Evolutionary conservation across 2,113 vertebrate species (phyloP).

Genomic region (Myotis lucifugus): DNA sequence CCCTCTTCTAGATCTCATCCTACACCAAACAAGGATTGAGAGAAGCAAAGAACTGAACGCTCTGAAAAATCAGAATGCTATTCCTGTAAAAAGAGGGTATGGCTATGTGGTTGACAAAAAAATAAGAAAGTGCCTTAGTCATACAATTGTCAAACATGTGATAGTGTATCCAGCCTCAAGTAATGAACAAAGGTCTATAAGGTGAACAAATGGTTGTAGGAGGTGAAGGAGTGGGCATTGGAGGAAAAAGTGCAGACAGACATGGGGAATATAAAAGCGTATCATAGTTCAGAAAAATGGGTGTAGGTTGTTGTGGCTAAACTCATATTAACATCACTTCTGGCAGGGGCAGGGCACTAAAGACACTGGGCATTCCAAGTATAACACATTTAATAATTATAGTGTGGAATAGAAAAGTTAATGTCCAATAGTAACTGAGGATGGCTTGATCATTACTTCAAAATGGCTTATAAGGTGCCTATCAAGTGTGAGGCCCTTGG

Average conservation of each 20-base stretch:
- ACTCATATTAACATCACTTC: background rate
- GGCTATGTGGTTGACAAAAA: background rate
- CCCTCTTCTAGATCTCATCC: background rate
- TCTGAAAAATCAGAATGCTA: background rate
- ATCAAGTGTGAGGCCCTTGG: background rate
- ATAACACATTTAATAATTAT: background rate
- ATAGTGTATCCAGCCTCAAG: background rate
- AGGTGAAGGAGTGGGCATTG: background rate
- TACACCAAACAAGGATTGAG: background rate
- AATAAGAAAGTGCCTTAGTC: background rate
- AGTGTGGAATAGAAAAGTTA: background rate
- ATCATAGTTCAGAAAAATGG: background rate
- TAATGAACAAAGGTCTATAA: background rate
- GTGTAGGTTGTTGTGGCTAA: background rate
- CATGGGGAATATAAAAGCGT: background rate
- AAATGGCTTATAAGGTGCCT: background rate
- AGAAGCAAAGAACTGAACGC: background rate
- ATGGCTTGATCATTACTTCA: background rate
- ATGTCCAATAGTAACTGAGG: background rate
- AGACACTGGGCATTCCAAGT: background rate
- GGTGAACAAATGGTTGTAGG: background rate
- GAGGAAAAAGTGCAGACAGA: background rate
- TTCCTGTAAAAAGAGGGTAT: background rate
- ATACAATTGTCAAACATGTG: background rate
- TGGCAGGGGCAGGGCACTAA: background rate